Conservation (phyloP, 1,140 invertebrate genomes). For the Armadillidium nasatum region DNA sequence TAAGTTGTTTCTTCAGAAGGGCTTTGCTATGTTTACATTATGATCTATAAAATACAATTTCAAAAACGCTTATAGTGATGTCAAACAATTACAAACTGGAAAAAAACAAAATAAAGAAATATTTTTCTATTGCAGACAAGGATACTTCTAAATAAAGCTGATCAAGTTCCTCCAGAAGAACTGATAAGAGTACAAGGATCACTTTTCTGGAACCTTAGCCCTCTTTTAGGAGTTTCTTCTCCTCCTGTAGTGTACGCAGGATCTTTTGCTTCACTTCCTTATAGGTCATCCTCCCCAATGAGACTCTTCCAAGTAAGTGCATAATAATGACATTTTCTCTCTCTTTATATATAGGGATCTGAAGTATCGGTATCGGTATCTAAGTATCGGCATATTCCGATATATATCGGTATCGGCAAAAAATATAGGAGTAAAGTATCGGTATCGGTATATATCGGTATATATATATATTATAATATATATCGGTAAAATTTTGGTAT, state of each 20-base stretch:
- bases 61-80: too few relatives aligned
- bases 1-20: constrained; percentile 47
- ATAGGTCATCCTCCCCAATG: constrained; percentile 54
- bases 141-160: constrained; percentile 90
- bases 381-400: too few relatives aligned
- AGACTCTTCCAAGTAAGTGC: constrained; percentile 45
- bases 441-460: too few relatives aligned
- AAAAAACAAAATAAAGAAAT: neutral
- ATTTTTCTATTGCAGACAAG: constrained; percentile 51
- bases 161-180: constrained; percentile 86
- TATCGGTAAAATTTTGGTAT: too few relatives aligned
- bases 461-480: too few relatives aligned
- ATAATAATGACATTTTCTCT: too few relatives aligned
- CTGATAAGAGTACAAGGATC: constrained; percentile 87
- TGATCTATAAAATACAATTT: too few relatives aligned
- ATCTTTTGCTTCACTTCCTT: constrained; percentile 81
- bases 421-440: too few relatives aligned
- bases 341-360: too few relatives aligned
- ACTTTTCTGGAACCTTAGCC: constrained; percentile 92
- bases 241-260: constrained; percentile 82
- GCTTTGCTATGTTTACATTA: constrained; percentile 2
- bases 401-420: too few relatives aligned
- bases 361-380: too few relatives aligned
- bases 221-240: constrained; percentile 84
- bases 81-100: too few relatives aligned